Percentiles rank a stretch among this genome's conserved stretches.
Evolutionary conservation across 2,888 invertebrate genomes (phyloP).

Genomic region (Strigamia maritima): DNA sequence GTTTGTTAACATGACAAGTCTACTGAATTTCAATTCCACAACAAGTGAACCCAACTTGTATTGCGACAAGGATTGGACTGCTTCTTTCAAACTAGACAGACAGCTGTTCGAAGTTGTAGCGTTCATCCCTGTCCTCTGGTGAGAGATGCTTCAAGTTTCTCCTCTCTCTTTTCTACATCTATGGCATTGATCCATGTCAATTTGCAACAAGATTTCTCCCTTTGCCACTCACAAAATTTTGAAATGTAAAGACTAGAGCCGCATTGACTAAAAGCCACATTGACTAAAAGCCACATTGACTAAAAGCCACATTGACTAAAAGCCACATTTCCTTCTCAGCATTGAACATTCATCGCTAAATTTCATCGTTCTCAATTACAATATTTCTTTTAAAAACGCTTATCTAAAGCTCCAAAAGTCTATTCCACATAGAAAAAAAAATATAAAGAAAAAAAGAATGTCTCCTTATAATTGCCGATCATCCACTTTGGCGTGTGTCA

Average conservation of each 20-base stretch:
- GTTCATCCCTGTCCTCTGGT: conserved; percentile 24
- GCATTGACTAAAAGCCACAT: too few relatives aligned
- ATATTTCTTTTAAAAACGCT: not conserved
- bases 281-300: not conserved
- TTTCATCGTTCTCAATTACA: not conserved
- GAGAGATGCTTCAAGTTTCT: conserved; percentile 27
- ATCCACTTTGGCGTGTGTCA: conserved; percentile 23
- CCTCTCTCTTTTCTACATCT: conserved; percentile 1
- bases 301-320: not conserved
- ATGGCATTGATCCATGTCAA: conserved; percentile 20
- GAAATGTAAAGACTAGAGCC: too few relatives aligned
- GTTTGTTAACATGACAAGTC: conserved; percentile 8
- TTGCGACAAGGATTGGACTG: conserved; percentile 7
- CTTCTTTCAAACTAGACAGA: conserved; percentile 20
- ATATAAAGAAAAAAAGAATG: not conserved
- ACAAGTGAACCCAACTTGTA: not conserved
- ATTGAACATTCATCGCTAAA: not conserved
- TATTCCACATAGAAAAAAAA: not conserved
- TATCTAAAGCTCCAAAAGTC: not conserved
- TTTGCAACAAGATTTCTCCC: conserved; percentile 25
- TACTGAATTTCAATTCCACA: conserved; percentile 19
- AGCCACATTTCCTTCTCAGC: not conserved
- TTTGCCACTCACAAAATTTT: too few relatives aligned
- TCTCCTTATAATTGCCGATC: conserved; percentile 21
- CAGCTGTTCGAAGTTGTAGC: not conserved